These are phyloP conservation scores for Lithosia quadra DNA, from an alignment of 2,888 invertebrate species.

Conservation along the genomic window DNA sequence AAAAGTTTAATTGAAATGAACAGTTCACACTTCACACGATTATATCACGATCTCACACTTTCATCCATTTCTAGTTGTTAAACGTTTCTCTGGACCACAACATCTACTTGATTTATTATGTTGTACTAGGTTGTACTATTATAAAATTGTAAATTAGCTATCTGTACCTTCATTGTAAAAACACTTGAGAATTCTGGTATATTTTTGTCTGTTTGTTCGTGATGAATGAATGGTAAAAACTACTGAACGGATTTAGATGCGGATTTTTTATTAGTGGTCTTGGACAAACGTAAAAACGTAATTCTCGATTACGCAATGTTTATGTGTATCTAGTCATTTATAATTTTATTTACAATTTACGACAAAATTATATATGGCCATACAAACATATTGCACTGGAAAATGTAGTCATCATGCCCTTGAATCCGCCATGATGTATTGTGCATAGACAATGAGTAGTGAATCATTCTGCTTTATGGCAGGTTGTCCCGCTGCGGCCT, in stretches of 20 bases:
- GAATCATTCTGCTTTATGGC: constrained; percentile 56
- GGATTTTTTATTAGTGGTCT: too few relatives aligned
- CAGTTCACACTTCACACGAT: constrained; percentile 19
- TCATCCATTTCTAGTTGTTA: constrained; percentile 54
- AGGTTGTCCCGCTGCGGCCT: constrained; percentile 44
- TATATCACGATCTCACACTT: constrained; percentile 60
- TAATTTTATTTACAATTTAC: constrained; percentile 25
- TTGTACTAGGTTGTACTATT: too few relatives aligned
- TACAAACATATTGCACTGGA: constrained; percentile 31
- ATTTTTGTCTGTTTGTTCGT: too few relatives aligned
- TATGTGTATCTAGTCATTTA: not conserved
- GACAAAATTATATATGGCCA: constrained; percentile 29
- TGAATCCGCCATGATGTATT: constrained; percentile 45
- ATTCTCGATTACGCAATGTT: not conserved
- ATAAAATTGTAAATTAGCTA: constrained; percentile 37
- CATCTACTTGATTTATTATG: too few relatives aligned
- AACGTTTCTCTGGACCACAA: constrained; percentile 42
- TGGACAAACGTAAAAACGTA: too few relatives aligned
- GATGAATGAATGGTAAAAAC: too few relatives aligned
- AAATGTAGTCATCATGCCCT: constrained; percentile 45
- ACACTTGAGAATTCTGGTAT: too few relatives aligned
- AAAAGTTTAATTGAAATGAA: constrained; percentile 4
- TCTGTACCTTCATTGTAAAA: too few relatives aligned
- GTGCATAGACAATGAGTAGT: constrained; percentile 53
- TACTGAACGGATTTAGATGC: too few relatives aligned